These are phyloP conservation scores for Drosophila varians DNA, from an alignment of 1,140 invertebrate genomes.

Conservation along the genomic window DNA sequence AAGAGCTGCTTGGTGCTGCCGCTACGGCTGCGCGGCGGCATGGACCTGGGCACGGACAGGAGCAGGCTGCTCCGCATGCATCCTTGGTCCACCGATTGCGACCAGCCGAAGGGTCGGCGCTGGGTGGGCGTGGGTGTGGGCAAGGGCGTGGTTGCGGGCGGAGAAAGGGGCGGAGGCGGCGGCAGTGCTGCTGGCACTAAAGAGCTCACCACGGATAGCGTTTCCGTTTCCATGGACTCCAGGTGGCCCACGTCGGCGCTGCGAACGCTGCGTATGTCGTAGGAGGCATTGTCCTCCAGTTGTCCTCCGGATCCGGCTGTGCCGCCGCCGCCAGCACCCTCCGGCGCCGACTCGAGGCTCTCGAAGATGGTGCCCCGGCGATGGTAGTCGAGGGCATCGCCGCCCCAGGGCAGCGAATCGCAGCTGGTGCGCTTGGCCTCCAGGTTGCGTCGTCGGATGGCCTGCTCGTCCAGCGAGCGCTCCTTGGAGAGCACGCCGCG, in stretches of 20 bases:
- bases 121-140: constrained; percentile 18
- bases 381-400: constrained; percentile 66
- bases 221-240: constrained; percentile 27
- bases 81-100: constrained; percentile 75
- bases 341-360: constrained; percentile 71
- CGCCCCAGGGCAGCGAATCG: constrained; percentile 80
- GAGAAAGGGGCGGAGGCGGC: constrained; percentile 15
- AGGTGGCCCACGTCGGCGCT: constrained; percentile 65
- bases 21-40: constrained; percentile 82
- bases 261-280: constrained; percentile 73
- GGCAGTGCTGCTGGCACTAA: constrained; percentile 31
- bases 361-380: constrained; percentile 80
- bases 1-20: constrained; percentile 83
- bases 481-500: constrained; percentile 81
- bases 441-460: constrained; percentile 75
- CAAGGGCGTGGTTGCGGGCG: constrained; percentile 7
- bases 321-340: constrained; percentile 1
- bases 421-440: constrained; percentile 83
- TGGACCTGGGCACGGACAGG: constrained; percentile 75
- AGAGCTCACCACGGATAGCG: constrained; percentile 53
- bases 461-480: constrained; percentile 81
- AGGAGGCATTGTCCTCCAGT: constrained; percentile 11
- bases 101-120: constrained; percentile 73
- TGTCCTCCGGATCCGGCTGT: too few species aligned
- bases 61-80: constrained; percentile 66